phyloP scores from a whole-genome alignment of 1,140 invertebrate species.

The Drosophila yakuba region DNA sequence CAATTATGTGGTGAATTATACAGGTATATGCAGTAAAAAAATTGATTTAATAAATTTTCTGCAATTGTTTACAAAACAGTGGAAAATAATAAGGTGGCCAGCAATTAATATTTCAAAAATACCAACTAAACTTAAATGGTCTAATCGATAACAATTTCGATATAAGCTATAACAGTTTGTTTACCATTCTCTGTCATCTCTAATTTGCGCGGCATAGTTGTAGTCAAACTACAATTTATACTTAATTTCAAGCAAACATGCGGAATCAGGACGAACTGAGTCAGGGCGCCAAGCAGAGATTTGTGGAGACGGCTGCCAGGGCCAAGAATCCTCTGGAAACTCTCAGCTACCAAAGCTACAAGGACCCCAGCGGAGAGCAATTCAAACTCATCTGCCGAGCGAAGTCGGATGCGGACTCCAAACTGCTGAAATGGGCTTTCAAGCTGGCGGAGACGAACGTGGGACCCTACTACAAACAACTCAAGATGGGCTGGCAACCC shows the following conservation, averaged over 20 bases:
- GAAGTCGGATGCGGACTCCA: conserved; percentile 75
- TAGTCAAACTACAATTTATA: background rate
- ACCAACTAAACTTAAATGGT: background rate
- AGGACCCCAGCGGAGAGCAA: conserved; percentile 47
- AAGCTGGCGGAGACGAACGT: conserved; percentile 89
- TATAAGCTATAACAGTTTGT: background rate
- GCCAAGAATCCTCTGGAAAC: conserved; percentile 74
- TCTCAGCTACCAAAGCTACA: conserved; percentile 47
- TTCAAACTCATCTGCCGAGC: conserved; percentile 71
- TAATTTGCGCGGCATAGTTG: conserved; percentile 21
- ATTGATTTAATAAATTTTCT: background rate
- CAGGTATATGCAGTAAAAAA: no score
- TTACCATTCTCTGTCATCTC: conserved; percentile 12
- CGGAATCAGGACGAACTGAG: conserved; percentile 59
- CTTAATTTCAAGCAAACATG: conserved; percentile 42
- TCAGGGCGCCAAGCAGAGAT: conserved; percentile 70
- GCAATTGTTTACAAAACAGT: conserved; percentile 26
- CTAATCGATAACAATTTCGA: background rate
- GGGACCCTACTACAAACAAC: conserved; percentile 86
- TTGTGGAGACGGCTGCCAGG: conserved; percentile 67
- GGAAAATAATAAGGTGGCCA: conserved; percentile 1
- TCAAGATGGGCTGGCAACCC: conserved; percentile 88
- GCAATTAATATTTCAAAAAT: background rate
- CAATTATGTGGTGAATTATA: no score
- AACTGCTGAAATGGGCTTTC: conserved; percentile 87